Conservation (phyloP, 2,888 invertebrate species). For the Drosophila dives region DNA sequence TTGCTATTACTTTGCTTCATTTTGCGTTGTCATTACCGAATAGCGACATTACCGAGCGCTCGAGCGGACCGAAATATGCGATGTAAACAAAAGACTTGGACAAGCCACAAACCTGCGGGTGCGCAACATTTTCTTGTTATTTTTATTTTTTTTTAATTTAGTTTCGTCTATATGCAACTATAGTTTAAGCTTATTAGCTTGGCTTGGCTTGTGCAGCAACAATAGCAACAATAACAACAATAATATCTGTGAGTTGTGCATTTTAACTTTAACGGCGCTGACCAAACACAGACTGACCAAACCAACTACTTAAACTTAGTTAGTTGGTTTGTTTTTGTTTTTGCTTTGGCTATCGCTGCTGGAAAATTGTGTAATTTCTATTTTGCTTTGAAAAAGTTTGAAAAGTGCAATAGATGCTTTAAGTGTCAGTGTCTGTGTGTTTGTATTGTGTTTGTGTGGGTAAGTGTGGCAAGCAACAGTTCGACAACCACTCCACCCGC, state of each 20-base stretch:
- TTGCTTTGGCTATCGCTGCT: constrained; percentile 13
- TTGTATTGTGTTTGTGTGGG: constrained; percentile 3
- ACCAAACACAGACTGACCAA: constrained; percentile 51
- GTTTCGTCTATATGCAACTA: constrained; percentile 7
- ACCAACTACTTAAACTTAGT: constrained; percentile 52
- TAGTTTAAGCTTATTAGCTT: constrained; percentile 19
- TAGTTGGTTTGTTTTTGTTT: constrained; percentile 29
- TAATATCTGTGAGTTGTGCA: constrained; percentile 48
- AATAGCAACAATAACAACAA: constrained; percentile 21
- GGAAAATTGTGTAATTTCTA: constrained; percentile 58
- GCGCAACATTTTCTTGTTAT: constrained; percentile 7
- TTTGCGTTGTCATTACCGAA: constrained; percentile 51
- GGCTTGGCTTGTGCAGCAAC: constrained; percentile 42
- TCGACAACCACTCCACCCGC: constrained; percentile 30
- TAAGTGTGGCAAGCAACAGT: constrained; percentile 33
- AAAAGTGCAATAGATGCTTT: constrained; percentile 27
- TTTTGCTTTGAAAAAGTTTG: constrained; percentile 37
- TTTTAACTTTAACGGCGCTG: constrained; percentile 48
- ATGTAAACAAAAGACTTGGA: constrained; percentile 71
- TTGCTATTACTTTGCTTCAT: constrained; percentile 18
- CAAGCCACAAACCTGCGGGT: constrained; percentile 64
- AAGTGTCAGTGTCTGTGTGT: constrained; percentile 2
- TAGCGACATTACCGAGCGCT: constrained; percentile 35
- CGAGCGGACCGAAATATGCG: constrained; percentile 30
- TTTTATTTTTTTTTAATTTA: neutral